These are phyloP conservation scores for Tokudaia tokunoshimensis DNA, from an alignment of 2,797 vertebrate genomes.

Conservation along the genomic window DNA sequence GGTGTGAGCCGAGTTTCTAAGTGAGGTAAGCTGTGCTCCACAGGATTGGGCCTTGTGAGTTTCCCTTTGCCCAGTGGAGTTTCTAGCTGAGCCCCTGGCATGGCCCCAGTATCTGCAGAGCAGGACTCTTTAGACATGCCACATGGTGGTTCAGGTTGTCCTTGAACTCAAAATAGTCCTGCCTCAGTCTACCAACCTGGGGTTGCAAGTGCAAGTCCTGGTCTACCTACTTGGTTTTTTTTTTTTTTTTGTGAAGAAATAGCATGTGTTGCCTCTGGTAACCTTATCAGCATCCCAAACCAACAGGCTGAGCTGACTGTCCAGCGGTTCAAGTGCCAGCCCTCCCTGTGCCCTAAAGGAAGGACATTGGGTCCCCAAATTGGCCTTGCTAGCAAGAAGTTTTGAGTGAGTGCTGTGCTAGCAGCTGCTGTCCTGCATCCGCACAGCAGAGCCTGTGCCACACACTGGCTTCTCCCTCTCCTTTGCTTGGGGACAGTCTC, in stretches of 20 bases:
- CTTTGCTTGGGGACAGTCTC: background rate
- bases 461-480: background rate
- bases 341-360: background rate
- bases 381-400: background rate
- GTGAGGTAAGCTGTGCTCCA: background rate
- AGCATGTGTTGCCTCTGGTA: no score
- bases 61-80: background rate
- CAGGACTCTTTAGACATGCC: background rate
- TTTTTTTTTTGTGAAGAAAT: background rate
- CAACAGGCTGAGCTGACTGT: background rate
- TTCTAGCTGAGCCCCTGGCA: background rate
- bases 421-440: background rate
- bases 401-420: background rate
- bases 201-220: background rate
- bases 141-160: background rate
- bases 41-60: background rate
- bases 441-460: rapidly evolving
- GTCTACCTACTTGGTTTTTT: background rate
- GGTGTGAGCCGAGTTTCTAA: background rate
- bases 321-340: background rate
- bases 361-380: background rate
- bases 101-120: background rate
- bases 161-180: background rate
- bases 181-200: background rate
- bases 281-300: rapidly evolving